Percentiles rank a stretch among this genome's conserved stretches.
Conservation (phyloP, 2,113 vertebrate genomes). For the Beaufortia kweichowensis region DNA sequence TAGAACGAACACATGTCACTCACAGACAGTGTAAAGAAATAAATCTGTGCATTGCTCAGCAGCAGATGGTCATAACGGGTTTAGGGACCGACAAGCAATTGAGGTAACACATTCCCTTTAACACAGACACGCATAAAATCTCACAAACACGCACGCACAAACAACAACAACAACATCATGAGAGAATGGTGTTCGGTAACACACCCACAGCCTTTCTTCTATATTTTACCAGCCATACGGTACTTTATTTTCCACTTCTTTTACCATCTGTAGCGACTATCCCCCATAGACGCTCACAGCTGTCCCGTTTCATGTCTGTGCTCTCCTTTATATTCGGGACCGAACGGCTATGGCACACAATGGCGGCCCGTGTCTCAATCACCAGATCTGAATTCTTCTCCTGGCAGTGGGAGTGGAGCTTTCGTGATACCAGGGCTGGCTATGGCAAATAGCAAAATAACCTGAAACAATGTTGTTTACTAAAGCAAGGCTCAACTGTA, state of each 20-base stretch:
- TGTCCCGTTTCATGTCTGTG: constrained; percentile 77
- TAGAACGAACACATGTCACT: constrained; percentile 38
- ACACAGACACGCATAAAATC: constrained; percentile 30
- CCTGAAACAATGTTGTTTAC: neutral
- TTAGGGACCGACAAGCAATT: constrained; percentile 40
- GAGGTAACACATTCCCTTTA: constrained; percentile 45
- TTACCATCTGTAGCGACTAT: constrained; percentile 78
- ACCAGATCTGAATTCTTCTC: constrained; percentile 26
- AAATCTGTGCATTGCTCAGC: constrained; percentile 45
- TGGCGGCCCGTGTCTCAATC: constrained; percentile 50
- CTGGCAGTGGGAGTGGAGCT: constrained; percentile 42
- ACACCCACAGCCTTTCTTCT: constrained; percentile 55
- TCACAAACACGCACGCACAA: constrained; percentile 36
- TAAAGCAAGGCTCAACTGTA: no score
- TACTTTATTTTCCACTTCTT: constrained; percentile 64
- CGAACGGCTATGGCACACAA: constrained; percentile 54
- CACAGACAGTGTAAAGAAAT: constrained; percentile 19
- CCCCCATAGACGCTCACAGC: constrained; percentile 80
- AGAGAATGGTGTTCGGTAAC: constrained; percentile 42
- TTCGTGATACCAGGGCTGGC: constrained; percentile 36
- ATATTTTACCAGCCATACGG: constrained; percentile 66
- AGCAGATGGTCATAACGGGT: constrained; percentile 57
- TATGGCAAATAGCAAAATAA: constrained; percentile 5
- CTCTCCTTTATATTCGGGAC: constrained; percentile 59
- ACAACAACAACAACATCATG: constrained; percentile 19